phyloP scores from a whole-genome alignment of 2,797 vertebrate species.

The Cyclura pinguis region DNA sequence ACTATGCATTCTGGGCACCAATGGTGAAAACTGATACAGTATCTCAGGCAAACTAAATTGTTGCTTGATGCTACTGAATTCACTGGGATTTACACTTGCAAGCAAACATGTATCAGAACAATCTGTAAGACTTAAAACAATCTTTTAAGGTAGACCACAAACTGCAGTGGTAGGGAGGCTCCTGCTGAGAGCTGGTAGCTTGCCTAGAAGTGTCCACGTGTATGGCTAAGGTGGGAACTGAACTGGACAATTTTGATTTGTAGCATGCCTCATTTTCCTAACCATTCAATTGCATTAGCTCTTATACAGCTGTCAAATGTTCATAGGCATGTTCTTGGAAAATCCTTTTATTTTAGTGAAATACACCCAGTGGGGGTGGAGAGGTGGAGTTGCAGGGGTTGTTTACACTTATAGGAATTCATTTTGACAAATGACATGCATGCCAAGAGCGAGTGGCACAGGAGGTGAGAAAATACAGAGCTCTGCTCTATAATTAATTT shows the following conservation, averaged over 20 bases:
- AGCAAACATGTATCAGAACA: background rate
- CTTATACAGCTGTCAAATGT: background rate
- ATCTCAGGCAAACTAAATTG: background rate
- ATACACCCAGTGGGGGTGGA: background rate
- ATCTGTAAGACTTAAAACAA: background rate
- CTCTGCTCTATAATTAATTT: background rate
- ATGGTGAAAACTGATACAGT: background rate
- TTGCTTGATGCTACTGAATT: background rate
- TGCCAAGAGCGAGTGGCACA: background rate
- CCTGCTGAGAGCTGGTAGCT: background rate
- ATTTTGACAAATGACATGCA: slow-evolving; percentile 9
- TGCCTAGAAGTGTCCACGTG: background rate
- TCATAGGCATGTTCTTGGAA: background rate
- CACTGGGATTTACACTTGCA: background rate
- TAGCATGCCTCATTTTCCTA: background rate
- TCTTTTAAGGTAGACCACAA: background rate
- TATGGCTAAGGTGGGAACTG: background rate
- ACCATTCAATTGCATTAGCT: background rate
- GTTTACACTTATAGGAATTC: slow-evolving; percentile 9
- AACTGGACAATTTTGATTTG: background rate
- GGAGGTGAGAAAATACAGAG: background rate
- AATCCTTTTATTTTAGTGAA: background rate
- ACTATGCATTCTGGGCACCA: background rate
- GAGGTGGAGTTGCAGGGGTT: background rate
- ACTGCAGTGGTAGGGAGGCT: background rate